Evolutionary conservation across 2,888 invertebrate genomes (phyloP).

Genomic region (Parasteatoda lunata): DNA sequence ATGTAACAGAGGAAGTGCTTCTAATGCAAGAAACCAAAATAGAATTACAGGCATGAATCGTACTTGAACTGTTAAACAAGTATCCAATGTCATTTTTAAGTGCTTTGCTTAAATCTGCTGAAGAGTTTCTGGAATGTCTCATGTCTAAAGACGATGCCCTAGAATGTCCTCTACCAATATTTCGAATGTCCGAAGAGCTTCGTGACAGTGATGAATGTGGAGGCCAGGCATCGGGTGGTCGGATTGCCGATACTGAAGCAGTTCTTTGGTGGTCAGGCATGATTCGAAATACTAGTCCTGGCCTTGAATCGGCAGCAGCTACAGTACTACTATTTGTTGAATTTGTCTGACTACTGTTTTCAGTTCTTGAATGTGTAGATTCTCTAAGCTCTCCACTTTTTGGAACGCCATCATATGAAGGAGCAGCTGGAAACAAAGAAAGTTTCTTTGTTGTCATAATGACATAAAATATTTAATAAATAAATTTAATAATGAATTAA

Average conservation of each 20-base stretch:
- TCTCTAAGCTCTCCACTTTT: slow-evolving; percentile 50
- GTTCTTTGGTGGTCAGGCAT: slow-evolving; percentile 60
- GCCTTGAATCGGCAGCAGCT: slow-evolving; percentile 71
- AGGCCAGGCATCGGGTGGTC: slow-evolving; percentile 86
- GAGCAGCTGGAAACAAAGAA: slow-evolving; percentile 31
- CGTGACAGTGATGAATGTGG: slow-evolving; percentile 66
- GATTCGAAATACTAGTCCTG: slow-evolving; percentile 75
- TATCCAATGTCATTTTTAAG: slow-evolving; percentile 83
- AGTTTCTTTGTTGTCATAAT: too few species aligned
- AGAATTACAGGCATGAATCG: too few species aligned
- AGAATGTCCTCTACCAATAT: slow-evolving; percentile 78
- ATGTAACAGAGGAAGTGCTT: too few species aligned
- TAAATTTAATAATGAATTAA: too few species aligned
- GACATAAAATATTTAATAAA: too few species aligned
- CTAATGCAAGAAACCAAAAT: too few species aligned
- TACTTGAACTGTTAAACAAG: slow-evolving; percentile 77
- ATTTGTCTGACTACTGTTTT: slow-evolving; percentile 12
- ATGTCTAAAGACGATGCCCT: slow-evolving; percentile 88
- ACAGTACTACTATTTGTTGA: not conserved
- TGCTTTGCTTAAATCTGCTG: slow-evolving; percentile 83
- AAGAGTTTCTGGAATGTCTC: slow-evolving; percentile 83
- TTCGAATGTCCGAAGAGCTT: slow-evolving; percentile 70
- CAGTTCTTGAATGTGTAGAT: slow-evolving; percentile 16
- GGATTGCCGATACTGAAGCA: slow-evolving; percentile 78
- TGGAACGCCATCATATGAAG: slow-evolving; percentile 31